Base-by-base conservation (phyloP, 2,113 vertebrate genomes). In the Aldabrachelys gigantea region DNA sequence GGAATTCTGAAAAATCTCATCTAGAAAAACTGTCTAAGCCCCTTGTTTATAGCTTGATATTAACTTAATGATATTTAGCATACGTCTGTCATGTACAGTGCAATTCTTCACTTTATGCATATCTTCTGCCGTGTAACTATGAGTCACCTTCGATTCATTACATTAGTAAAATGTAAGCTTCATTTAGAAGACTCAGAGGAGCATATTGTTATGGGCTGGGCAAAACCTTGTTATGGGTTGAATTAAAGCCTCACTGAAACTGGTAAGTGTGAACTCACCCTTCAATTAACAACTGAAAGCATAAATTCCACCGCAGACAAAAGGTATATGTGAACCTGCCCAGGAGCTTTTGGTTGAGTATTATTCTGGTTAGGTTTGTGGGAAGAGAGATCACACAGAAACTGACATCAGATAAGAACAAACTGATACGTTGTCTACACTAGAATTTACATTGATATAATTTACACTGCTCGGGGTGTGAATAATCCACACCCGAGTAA, bases 111-210 rank as follows among this genome's bases (percentile, higher is more conserved):
- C 88, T 91, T 53, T 86, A 79, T 16, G 50, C 85, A 89, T 13
- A 49, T 91, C 87, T 91, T 85, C 52, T 87, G 85, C 87, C 91
- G 83, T 86, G 53, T 59, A 83, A 76, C 84, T 89, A 10, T 89
- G 95, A 96, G 72, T 93, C 93, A 95, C 78, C 35, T 50, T 44
- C 12, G 24, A 84, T 59, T 24, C 78, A 62, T n/a, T 88, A 57
- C 81, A 72, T 81, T 21, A 87, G 31, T 89, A 89, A 88, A 85
- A 84, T 22, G 22, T 75, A 44, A 89, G 65, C 53, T 95, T 69
- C 91, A 90, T 92, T 96, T 76, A 88, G 89, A 25, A 82, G 95
- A 49, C 53, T 47, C 56, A 76, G 47, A 95, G 44, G 8, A 53
- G 25, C 47, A 78, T 90, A 89, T 65, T 35, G 14, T 65, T 65